Conservation (phyloP, 2,113 vertebrate species). For the Nymphicus hollandicus region DNA sequence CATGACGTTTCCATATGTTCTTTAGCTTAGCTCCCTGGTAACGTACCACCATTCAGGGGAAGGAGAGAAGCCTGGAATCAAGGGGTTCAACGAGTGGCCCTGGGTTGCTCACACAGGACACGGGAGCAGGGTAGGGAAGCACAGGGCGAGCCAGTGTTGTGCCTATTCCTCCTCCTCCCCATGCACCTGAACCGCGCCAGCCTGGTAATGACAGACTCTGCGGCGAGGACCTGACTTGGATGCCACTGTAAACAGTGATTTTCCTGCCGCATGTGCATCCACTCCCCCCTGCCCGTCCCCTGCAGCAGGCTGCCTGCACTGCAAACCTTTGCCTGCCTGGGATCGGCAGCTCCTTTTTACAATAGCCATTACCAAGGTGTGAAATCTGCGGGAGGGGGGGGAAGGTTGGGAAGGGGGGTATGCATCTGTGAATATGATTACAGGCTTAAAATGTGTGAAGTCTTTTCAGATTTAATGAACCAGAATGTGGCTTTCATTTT, state of each 20-base stretch:
- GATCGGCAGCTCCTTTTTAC: not conserved
- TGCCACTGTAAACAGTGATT: not conserved
- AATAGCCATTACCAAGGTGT: slow-evolving; percentile 13
- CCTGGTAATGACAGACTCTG: not conserved
- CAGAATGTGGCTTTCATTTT: slow-evolving; percentile 12
- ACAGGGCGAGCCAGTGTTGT: rapidly evolving
- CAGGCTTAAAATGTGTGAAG: slow-evolving; percentile 18
- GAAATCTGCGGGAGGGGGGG: not conserved
- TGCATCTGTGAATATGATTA: slow-evolving; percentile 29
- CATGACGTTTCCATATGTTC: slow-evolving; percentile 45
- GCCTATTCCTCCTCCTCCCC: not conserved
- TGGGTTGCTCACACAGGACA: rapidly evolving
- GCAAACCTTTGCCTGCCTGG: not conserved
- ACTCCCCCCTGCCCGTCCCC: not conserved
- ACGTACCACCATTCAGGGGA: not conserved
- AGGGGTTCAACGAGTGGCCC: not conserved
- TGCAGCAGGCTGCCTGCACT: not conserved
- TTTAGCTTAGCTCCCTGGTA: slow-evolving; percentile 9
- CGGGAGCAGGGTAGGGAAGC: not conserved
- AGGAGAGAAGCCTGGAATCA: not conserved
- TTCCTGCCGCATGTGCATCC: not conserved
- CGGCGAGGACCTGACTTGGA: not conserved
- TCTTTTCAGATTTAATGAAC: slow-evolving; percentile 48
- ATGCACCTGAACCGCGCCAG: not conserved
- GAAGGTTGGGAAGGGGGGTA: not conserved